Evolutionary conservation across 2,113 vertebrate species (phyloP).

Genomic region (Stictonetta naevosa): DNA sequence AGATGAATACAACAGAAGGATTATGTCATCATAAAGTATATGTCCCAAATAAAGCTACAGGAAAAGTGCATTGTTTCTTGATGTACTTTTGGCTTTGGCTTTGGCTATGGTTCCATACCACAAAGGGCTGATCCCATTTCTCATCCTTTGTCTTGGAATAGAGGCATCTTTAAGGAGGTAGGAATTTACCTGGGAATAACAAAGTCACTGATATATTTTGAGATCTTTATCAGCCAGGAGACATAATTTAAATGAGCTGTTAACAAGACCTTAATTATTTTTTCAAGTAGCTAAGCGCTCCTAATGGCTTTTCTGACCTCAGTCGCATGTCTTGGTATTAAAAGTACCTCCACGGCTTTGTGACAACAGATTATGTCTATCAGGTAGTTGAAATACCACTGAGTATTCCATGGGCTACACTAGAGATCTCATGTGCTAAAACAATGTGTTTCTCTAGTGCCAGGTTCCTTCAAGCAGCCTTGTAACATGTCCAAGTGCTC

Average conservation of each 20-base stretch:
- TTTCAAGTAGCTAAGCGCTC: neutral
- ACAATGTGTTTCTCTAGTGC: neutral
- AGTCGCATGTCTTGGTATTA: neutral
- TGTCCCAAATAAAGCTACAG: neutral
- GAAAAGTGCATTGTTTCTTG: neutral
- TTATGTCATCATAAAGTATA: conserved; percentile 19
- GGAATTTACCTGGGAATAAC: conserved; percentile 7
- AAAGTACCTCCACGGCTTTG: neutral
- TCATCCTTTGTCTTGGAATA: neutral
- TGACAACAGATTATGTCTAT: neutral
- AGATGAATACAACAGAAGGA: conserved; percentile 38
- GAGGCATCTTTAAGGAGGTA: neutral
- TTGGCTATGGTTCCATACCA: conserved; percentile 2
- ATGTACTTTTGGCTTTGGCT: conserved; percentile 25
- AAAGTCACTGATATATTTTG: neutral
- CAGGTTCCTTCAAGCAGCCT: neutral
- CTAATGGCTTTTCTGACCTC: neutral
- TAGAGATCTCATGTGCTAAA: neutral
- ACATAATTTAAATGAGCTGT: neutral
- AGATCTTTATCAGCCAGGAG: neutral
- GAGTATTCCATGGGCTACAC: neutral
- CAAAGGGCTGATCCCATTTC: neutral
- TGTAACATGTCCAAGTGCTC: neutral
- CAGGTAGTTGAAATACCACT: neutral
- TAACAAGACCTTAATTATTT: conserved; percentile 10